Conservation (phyloP, 2,797 vertebrate species). For the Myripristis murdjan region DNA sequence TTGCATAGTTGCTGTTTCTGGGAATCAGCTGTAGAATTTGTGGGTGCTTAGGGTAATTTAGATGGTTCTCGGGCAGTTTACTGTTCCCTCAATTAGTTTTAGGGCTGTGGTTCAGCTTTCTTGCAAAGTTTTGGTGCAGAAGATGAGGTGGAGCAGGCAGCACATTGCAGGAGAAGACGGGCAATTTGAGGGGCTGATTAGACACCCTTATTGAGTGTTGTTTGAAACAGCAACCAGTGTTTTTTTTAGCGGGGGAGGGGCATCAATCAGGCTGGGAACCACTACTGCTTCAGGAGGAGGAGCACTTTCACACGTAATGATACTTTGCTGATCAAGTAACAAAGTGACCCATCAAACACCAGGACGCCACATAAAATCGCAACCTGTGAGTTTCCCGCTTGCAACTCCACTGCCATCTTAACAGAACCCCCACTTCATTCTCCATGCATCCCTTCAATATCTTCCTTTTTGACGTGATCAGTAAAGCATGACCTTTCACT, state of each 20-base stretch:
- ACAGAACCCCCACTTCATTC: constrained; percentile 37
- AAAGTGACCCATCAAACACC: constrained; percentile 84
- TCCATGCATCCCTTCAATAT: constrained; percentile 34
- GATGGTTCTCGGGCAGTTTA: constrained; percentile 45
- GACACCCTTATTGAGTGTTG: constrained; percentile 80
- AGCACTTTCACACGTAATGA: constrained; percentile 79
- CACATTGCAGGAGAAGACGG: constrained; percentile 57
- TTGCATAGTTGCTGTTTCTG: constrained; percentile 23
- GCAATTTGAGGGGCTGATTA: constrained; percentile 77
- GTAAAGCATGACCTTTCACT: constrained; percentile 64
- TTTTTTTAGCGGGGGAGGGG: constrained; percentile 74
- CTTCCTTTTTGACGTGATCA: constrained; percentile 56
- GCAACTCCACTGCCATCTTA: constrained; percentile 22
- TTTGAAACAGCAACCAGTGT: constrained; percentile 82
- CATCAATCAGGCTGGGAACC: constrained; percentile 72
- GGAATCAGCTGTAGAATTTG: constrained; percentile 34
- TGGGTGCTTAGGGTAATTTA: constrained; percentile 27
- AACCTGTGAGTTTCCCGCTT: constrained; percentile 72
- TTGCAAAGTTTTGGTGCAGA: constrained; percentile 53
- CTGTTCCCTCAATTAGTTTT: constrained; percentile 64
- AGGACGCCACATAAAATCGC: constrained; percentile 82
- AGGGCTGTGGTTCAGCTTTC: constrained; percentile 58
- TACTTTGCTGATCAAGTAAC: constrained; percentile 87
- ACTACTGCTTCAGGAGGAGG: constrained; percentile 60
- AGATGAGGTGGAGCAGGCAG: constrained; percentile 69